These are phyloP conservation scores for Drosophila trapezifrons DNA, from an alignment of 1,140 invertebrate genomes.

Conservation along the genomic window DNA sequence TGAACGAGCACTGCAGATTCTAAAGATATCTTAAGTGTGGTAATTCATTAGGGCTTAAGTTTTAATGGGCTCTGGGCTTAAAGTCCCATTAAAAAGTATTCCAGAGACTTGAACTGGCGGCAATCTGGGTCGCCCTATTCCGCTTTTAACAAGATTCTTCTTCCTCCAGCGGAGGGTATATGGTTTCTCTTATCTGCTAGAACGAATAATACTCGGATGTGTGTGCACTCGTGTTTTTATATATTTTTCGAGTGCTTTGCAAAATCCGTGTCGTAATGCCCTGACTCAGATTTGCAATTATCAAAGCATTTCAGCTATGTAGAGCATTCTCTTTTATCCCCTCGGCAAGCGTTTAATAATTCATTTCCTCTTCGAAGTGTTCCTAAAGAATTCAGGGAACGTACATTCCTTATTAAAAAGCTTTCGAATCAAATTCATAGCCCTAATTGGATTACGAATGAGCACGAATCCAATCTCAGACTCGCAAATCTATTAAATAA, in stretches of 20 bases:
- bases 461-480: slow-evolving; percentile 4
- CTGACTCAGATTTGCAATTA: slow-evolving; percentile 45
- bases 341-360: slow-evolving; percentile 8
- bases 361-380: slow-evolving; percentile 21
- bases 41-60: slow-evolving; percentile 27
- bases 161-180: slow-evolving; percentile 13
- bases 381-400: neutral
- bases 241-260: slow-evolving; percentile 23
- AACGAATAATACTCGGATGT: slow-evolving; percentile 29
- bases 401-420: neutral
- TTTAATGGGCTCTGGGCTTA: slow-evolving; percentile 25
- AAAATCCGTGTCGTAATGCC: slow-evolving; percentile 23
- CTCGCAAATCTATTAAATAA: slow-evolving; percentile 37
- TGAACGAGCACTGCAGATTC: slow-evolving; percentile 10
- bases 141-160: slow-evolving; percentile 45
- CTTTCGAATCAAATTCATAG: slow-evolving; percentile 6
- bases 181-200: slow-evolving; percentile 33
- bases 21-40: slow-evolving; percentile 2
- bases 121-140: slow-evolving; percentile 25
- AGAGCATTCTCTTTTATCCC: slow-evolving; percentile 16
- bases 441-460: slow-evolving; percentile 26
- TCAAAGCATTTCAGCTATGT: slow-evolving; percentile 18
- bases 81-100: slow-evolving; percentile 25
- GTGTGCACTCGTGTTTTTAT: slow-evolving; percentile 35
- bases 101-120: slow-evolving; percentile 25